Evolutionary conservation across 2,888 invertebrate genomes (phyloP).

Genomic region (Blastobasis adustella): DNA sequence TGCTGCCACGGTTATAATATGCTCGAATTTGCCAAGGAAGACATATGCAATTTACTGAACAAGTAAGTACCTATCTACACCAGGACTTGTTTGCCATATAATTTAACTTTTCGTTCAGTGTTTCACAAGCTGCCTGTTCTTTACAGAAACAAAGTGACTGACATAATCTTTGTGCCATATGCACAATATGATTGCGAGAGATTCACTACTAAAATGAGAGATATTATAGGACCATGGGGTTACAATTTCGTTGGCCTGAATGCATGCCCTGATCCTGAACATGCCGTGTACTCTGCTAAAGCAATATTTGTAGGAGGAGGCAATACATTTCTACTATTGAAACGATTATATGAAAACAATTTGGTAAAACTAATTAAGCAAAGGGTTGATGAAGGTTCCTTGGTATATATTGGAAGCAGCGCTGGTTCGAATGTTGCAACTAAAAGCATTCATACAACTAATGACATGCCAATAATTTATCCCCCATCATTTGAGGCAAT

Average conservation of each 20-base stretch:
- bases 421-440: conserved; percentile 91
- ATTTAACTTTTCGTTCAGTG: neutral
- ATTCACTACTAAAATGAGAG: conserved; percentile 77
- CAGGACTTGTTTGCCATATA: neutral
- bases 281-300: conserved; percentile 76
- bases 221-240: conserved; percentile 78
- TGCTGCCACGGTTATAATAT: conserved; percentile 78
- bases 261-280: conserved; percentile 65
- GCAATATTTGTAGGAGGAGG: conserved; percentile 88
- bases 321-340: conserved; percentile 85
- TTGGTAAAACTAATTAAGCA: conserved; percentile 78
- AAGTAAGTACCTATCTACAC: conserved; percentile 59
- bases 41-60: conserved; percentile 75
- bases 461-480: conserved; percentile 91
- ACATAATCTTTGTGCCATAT: conserved; percentile 84
- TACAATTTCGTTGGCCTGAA: conserved; percentile 80
- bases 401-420: conserved; percentile 85
- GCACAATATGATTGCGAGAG: conserved; percentile 79
- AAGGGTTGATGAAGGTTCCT: conserved; percentile 76
- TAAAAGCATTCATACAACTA: conserved; percentile 85
- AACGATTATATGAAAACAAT: conserved; percentile 79
- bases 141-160: conserved; percentile 77
- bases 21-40: conserved; percentile 79
- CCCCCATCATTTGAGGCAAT: conserved; percentile 84
- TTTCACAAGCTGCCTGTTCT: conserved; percentile 14